phyloP scores from a whole-genome alignment of 1,140 invertebrate genomes.

The Eumaeus atala region DNA sequence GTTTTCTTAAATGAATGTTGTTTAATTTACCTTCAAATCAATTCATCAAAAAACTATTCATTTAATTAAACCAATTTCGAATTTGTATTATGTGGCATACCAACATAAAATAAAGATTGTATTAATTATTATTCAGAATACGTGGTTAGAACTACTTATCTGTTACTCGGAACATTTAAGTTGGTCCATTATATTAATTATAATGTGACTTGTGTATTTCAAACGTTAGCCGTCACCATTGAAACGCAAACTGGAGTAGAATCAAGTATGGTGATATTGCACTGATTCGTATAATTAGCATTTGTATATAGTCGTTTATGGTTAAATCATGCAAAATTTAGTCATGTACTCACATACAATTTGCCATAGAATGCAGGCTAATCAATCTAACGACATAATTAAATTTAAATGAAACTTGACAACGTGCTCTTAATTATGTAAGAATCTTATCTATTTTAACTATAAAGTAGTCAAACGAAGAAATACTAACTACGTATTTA shows the following conservation, averaged over 20 bases:
- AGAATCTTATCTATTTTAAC: too few relatives aligned
- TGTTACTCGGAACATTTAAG: not conserved
- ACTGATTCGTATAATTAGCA: constrained; percentile 14
- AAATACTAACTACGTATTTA: too few relatives aligned
- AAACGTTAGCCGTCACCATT: constrained; percentile 16
- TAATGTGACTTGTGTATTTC: constrained; percentile 18
- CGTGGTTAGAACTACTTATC: not conserved
- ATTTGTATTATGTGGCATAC: too few relatives aligned
- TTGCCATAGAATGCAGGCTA: constrained; percentile 5
- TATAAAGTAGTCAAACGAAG: too few relatives aligned
- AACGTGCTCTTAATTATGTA: too few relatives aligned
- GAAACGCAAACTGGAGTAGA: constrained; percentile 22
- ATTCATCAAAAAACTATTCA: too few relatives aligned
- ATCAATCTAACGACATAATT: constrained; percentile 14
- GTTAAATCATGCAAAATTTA: constrained; percentile 4
- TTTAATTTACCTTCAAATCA: too few relatives aligned
- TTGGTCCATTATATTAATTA: constrained; percentile 15
- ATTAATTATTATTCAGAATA: too few relatives aligned
- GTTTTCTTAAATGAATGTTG: too few relatives aligned
- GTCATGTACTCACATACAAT: not conserved
- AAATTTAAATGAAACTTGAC: not conserved
- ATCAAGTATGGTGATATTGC: constrained; percentile 14
- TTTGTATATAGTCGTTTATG: constrained; percentile 12
- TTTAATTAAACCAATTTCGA: too few relatives aligned
- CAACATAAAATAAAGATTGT: too few relatives aligned